Evolutionary conservation across 1,140 invertebrate species (phyloP).

Genomic region (Argopecten irradians): DNA sequence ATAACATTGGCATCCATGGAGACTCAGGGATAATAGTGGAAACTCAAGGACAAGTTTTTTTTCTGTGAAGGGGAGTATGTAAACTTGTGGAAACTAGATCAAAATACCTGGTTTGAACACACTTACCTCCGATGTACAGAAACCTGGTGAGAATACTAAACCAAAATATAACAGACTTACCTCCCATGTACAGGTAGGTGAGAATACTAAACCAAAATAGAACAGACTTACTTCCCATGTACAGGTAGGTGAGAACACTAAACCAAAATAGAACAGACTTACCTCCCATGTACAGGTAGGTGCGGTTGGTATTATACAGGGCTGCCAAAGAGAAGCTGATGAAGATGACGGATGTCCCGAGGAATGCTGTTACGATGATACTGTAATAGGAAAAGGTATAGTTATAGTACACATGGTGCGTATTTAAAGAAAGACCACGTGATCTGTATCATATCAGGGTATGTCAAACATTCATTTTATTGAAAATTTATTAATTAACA

Average conservation of each 20-base stretch:
- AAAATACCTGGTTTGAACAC: conserved; percentile 77
- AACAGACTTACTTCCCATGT: conserved; percentile 81
- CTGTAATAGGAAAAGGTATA: conserved; percentile 55
- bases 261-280: conserved; percentile 80
- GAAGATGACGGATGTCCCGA: conserved; percentile 92
- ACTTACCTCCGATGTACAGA: conserved; percentile 87
- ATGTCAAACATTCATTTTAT: too few species aligned
- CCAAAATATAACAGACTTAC: conserved; percentile 81
- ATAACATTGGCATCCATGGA: too few species aligned
- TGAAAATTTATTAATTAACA: too few species aligned
- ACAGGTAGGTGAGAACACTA: not conserved
- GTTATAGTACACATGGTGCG: not conserved
- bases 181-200: conserved; percentile 83
- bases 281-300: conserved; percentile 87
- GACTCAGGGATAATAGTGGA: too few species aligned
- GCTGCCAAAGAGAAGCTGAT: conserved; percentile 92
- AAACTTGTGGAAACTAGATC: too few species aligned
- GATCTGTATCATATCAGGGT: too few species aligned
- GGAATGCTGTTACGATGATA: conserved; percentile 91
- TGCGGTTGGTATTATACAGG: conserved; percentile 86
- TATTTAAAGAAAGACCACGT: too few species aligned
- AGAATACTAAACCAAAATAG: not conserved
- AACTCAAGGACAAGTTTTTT: too few species aligned
- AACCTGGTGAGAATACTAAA: conserved; percentile 59
- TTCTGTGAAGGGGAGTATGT: too few species aligned